Conservation (phyloP, 2,888 invertebrate genomes). For the Linyphia triangularis region DNA sequence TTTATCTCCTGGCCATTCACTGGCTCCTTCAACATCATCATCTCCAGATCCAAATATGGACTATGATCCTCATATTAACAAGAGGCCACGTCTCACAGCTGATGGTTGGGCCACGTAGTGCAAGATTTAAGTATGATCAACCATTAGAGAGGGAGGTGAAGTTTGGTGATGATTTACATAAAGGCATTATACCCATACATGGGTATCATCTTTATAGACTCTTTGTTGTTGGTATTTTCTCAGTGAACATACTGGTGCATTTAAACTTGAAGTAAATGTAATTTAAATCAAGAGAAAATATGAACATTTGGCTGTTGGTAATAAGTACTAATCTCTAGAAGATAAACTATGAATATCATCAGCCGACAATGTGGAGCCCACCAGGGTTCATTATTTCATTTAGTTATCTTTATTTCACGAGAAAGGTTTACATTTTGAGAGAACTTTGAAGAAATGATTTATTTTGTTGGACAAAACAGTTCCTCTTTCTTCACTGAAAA, state of each 20-base stretch:
- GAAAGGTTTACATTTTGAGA: constrained; percentile 37
- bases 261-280: constrained; percentile 30
- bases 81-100: constrained; percentile 89
- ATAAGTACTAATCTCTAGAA: constrained; percentile 1
- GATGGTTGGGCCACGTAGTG: constrained; percentile 87
- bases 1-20: constrained; percentile 80
- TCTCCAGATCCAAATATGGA: constrained; percentile 79
- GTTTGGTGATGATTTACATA: constrained; percentile 44
- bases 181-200: constrained; percentile 47
- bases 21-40: constrained; percentile 85
- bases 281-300: constrained; percentile 27
- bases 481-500: constrained; percentile 40
- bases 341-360: constrained; percentile 33
- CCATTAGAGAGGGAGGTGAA: constrained; percentile 2
- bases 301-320: neutral
- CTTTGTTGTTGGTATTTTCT: constrained; percentile 45
- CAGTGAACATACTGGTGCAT: constrained; percentile 56
- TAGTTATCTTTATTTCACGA: constrained; percentile 1
- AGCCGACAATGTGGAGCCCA: constrained; percentile 17
- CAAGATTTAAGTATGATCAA: neutral
- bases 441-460: constrained; percentile 9
- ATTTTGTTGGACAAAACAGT: constrained; percentile 56
- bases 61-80: constrained; percentile 82
- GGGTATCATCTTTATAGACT: constrained; percentile 43
- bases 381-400: constrained; percentile 12